These are phyloP conservation scores for Mnemiopsis leidyi DNA, from an alignment of 37 sponge, comb jelly and placozoan species.

Conservation along the genomic window DNA sequence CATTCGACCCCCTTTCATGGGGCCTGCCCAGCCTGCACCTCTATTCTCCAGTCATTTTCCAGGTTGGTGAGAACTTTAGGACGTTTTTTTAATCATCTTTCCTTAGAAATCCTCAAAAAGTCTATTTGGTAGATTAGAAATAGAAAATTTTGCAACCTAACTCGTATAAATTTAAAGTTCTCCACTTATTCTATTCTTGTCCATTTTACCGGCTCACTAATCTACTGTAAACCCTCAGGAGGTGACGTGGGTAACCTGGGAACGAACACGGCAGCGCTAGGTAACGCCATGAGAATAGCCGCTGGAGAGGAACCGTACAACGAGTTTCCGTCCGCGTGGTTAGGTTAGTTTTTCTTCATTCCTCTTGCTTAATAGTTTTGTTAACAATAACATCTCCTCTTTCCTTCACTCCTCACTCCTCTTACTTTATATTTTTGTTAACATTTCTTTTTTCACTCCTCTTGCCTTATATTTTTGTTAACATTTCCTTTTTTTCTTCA, in stretches of 20 bases:
- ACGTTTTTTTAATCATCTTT: too few relatives aligned
- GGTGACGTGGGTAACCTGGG: not conserved
- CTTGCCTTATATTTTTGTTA: too few relatives aligned
- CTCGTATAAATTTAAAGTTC: too few relatives aligned
- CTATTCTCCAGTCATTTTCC: conserved; percentile 33
- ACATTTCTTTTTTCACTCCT: too few relatives aligned
- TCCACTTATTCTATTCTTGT: too few relatives aligned
- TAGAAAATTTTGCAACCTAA: too few relatives aligned
- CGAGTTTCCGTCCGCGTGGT: conserved; percentile 52
- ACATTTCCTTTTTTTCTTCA: too few relatives aligned
- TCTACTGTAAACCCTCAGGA: too few relatives aligned
- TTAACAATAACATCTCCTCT: not conserved
- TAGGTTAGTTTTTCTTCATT: not conserved
- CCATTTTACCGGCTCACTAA: too few relatives aligned
- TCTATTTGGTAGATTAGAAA: too few relatives aligned
- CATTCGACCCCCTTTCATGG: conserved; percentile 54
- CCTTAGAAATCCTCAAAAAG: too few relatives aligned
- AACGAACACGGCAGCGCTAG: conserved; percentile 14
- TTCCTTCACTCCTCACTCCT: not conserved
- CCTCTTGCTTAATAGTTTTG: not conserved
- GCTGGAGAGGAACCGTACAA: conserved; percentile 60
- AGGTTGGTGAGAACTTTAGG: not conserved
- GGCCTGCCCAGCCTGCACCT: not conserved
- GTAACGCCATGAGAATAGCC: conserved; percentile 48
- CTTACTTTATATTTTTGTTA: too few relatives aligned